Evolutionary conservation across 2,113 vertebrate species (phyloP).

Genomic region (Edolisoma coerulescens): DNA sequence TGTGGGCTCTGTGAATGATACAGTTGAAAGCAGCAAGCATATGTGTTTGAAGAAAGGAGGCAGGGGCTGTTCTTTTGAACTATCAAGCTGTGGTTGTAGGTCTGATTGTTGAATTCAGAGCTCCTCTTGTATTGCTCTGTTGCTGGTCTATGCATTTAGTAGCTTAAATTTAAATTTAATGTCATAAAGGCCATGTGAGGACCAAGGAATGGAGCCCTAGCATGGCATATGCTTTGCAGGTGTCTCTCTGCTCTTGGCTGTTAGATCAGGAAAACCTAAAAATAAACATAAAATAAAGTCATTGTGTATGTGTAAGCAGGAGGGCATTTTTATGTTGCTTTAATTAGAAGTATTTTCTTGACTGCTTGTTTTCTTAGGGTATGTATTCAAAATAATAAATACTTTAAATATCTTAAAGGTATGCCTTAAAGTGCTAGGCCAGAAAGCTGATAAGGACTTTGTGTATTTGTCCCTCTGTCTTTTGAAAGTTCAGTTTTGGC

Average conservation of each 20-base stretch:
- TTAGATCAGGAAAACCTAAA: slow-evolving; percentile 8
- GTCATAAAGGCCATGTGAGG: background rate
- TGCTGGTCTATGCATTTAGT: background rate
- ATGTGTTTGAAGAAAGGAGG: background rate
- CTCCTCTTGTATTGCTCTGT: background rate
- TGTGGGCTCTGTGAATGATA: background rate
- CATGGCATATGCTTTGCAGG: background rate
- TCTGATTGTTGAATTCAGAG: background rate
- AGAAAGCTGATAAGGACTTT: background rate
- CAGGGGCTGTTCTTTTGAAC: background rate
- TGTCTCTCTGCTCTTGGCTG: background rate
- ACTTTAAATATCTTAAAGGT: background rate
- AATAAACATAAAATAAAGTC: background rate
- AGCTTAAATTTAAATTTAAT: background rate
- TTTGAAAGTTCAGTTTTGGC: background rate
- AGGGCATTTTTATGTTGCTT: background rate
- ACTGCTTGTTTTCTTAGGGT: background rate
- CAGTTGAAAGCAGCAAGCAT: background rate
- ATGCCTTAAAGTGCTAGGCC: background rate
- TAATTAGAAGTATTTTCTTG: background rate
- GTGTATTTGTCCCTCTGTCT: background rate
- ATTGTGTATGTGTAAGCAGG: background rate
- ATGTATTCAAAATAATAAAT: background rate
- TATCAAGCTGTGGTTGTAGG: background rate
- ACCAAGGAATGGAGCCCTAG: background rate